These are phyloP conservation scores for Folsomia candida DNA, from an alignment of 2,888 invertebrate species.

Conservation along the genomic window DNA sequence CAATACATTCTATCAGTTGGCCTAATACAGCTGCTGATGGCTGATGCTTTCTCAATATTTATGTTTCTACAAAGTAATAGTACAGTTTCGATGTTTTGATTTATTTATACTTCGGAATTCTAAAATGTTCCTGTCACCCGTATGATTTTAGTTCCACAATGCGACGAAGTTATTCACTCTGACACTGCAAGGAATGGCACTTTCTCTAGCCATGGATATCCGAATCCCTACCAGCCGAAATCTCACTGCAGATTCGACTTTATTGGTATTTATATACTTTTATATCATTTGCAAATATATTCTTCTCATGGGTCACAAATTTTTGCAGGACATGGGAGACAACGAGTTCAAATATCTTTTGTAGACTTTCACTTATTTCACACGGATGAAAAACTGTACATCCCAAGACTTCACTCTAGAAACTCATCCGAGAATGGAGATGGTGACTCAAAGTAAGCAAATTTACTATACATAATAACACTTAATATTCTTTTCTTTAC, in stretches of 20 bases:
- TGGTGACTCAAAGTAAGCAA: neutral
- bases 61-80: too few species aligned
- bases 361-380: slow-evolving; percentile 77
- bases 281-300: too few species aligned
- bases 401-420: slow-evolving; percentile 1
- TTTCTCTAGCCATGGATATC: slow-evolving; percentile 80
- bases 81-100: too few species aligned
- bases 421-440: neutral
- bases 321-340: slow-evolving; percentile 79
- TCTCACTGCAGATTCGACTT: slow-evolving; percentile 87
- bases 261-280: too few species aligned
- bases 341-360: slow-evolving; percentile 80
- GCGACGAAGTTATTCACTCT: slow-evolving; percentile 40
- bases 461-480: too few species aligned
- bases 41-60: too few species aligned
- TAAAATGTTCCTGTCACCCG: neutral
- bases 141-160: slow-evolving; percentile 38
- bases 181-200: slow-evolving; percentile 67
- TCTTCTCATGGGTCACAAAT: too few species aligned
- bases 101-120: too few species aligned
- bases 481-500: too few species aligned
- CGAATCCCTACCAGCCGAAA: slow-evolving; percentile 74
- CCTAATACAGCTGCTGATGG: too few species aligned
- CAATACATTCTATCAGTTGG: too few species aligned
- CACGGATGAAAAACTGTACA: slow-evolving; percentile 52